These are phyloP conservation scores for Rostratula benghalensis DNA, from an alignment of 2,113 vertebrate genomes.

Conservation along the genomic window DNA sequence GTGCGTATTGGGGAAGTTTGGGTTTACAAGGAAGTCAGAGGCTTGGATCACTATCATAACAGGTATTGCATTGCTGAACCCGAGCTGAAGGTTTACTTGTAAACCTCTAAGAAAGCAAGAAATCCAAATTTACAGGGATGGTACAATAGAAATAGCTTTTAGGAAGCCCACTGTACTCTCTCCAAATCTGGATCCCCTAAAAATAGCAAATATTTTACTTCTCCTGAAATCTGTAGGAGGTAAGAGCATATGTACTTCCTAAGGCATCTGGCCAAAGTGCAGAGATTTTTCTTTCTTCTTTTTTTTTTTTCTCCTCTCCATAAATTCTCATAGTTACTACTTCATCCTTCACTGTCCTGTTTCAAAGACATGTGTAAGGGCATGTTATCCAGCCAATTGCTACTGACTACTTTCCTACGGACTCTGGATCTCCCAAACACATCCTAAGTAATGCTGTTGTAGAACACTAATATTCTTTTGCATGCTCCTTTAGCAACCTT, in stretches of 20 bases:
- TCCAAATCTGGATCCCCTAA: not conserved
- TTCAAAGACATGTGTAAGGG: not conserved
- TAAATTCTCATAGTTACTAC: not conserved
- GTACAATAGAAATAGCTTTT: not conserved
- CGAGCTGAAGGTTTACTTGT: not conserved
- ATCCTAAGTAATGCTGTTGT: not conserved
- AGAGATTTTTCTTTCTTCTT: not conserved
- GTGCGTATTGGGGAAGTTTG: not conserved
- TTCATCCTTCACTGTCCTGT: not conserved
- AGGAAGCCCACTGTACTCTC: not conserved
- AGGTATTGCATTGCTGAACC: not conserved
- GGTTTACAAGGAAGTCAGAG: not conserved
- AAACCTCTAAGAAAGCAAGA: not conserved
- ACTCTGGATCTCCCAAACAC: not conserved
- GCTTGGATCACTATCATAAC: not conserved
- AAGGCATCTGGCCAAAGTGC: not conserved
- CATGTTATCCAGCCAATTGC: not conserved
- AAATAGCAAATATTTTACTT: not conserved
- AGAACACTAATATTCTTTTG: not conserved
- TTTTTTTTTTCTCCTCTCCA: rapidly evolving
- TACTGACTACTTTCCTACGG: not conserved
- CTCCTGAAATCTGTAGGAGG: not conserved
- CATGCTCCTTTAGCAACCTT: not conserved
- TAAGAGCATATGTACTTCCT: not conserved
- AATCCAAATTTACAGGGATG: not conserved